Conservation (phyloP, 2,113 vertebrate species). For the Thunnus maccoyii region DNA sequence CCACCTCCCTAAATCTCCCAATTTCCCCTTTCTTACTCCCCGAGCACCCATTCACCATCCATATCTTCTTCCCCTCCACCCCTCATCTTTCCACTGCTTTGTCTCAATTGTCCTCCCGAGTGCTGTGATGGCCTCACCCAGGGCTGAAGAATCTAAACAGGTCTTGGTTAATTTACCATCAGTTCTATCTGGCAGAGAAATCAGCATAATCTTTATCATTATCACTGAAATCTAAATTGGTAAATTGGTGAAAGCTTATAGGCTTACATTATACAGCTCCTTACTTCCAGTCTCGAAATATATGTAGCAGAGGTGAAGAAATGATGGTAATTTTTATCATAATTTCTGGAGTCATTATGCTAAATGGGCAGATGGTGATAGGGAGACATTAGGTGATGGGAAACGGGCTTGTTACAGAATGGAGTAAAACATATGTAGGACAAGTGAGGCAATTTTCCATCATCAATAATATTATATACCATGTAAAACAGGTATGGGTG, state of each 20-base stretch:
- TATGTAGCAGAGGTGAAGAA: slow-evolving; percentile 56
- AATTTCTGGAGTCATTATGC: slow-evolving; percentile 61
- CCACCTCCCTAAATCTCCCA: slow-evolving; percentile 55
- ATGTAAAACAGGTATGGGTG: not conserved
- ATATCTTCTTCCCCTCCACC: slow-evolving; percentile 44
- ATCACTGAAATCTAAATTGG: slow-evolving; percentile 65
- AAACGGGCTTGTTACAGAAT: slow-evolving; percentile 30
- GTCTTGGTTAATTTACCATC: slow-evolving; percentile 66
- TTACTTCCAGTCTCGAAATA: slow-evolving; percentile 44
- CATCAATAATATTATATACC: not conserved
- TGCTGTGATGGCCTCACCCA: slow-evolving; percentile 45
- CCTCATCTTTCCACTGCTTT: slow-evolving; percentile 48
- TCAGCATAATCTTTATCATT: slow-evolving; percentile 70
- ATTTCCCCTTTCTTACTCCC: slow-evolving; percentile 51
- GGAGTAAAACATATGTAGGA: slow-evolving; percentile 48
- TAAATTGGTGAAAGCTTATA: slow-evolving; percentile 66
- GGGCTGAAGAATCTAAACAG: slow-evolving; percentile 51
- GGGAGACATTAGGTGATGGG: slow-evolving; percentile 35
- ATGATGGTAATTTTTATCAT: slow-evolving; percentile 63
- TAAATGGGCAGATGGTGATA: slow-evolving; percentile 59
- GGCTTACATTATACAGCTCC: slow-evolving; percentile 53
- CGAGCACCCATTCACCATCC: slow-evolving; percentile 47
- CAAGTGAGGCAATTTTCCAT: slow-evolving; percentile 18
- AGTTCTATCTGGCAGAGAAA: slow-evolving; percentile 43
- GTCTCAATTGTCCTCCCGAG: slow-evolving; percentile 70